These are phyloP conservation scores for Thamnophis elegans DNA, from an alignment of 2,797 vertebrate genomes.

Conservation along the genomic window DNA sequence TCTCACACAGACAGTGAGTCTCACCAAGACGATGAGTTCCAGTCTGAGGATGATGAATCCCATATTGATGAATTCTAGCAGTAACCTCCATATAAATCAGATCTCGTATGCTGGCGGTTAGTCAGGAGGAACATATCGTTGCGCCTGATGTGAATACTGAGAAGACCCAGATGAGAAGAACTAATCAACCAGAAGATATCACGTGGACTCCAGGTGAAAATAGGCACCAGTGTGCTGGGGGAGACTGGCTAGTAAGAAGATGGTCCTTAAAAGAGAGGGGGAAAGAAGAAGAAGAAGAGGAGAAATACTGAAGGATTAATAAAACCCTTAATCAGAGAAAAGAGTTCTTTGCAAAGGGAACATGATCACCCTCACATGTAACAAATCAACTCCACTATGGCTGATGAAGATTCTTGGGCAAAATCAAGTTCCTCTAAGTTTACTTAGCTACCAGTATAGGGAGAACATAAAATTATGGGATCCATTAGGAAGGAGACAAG, in stretches of 20 bases:
- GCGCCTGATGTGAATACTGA: not conserved
- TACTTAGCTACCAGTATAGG: conserved; percentile 16
- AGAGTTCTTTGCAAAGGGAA: not conserved
- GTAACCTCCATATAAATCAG: not conserved
- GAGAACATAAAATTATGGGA: conserved; percentile 26
- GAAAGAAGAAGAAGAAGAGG: not conserved
- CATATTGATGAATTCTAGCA: conserved; percentile 19
- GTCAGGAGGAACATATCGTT: not conserved
- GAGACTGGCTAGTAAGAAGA: not conserved
- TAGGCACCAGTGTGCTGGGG: not conserved
- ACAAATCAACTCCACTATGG: not conserved
- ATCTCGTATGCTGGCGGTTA: conserved; percentile 5
- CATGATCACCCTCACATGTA: not conserved
- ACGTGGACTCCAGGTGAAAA: not conserved
- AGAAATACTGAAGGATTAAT: not conserved
- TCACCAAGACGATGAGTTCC: conserved; percentile 9
- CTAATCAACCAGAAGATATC: not conserved
- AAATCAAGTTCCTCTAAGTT: not conserved
- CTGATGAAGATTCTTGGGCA: not conserved
- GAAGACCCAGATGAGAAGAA: conserved; percentile 3
- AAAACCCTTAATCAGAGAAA: not conserved
- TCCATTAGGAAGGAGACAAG: conserved; percentile 14
- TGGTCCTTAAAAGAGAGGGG: not conserved
- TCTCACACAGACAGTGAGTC: conserved; percentile 3
- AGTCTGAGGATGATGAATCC: conserved; percentile 22